These are phyloP conservation scores for Catamblyrhynchus diadema DNA, from an alignment of 2,797 vertebrate genomes.

Conservation along the genomic window DNA sequence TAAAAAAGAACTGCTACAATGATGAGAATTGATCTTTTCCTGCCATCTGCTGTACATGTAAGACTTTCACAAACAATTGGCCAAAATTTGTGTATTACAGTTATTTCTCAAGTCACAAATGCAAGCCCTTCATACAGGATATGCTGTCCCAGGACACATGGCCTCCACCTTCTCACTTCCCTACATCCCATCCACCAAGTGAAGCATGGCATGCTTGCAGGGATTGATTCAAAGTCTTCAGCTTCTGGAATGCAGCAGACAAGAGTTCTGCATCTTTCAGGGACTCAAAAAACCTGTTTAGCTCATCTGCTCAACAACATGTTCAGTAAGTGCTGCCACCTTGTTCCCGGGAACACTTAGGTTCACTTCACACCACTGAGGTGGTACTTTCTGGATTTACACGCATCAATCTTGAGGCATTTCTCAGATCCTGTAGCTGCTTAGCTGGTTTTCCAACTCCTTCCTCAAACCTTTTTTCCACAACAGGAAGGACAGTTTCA, in stretches of 20 bases:
- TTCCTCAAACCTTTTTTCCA: constrained; percentile 94
- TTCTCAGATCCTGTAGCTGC: constrained; percentile 94
- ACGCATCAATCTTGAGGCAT: constrained; percentile 83
- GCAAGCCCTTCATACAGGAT: background rate
- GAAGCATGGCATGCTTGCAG: background rate
- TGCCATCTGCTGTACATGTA: background rate
- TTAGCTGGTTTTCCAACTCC: constrained; percentile 96
- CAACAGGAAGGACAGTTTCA: constrained; percentile 93
- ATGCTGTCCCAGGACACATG: background rate
- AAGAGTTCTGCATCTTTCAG: background rate
- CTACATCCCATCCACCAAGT: background rate
- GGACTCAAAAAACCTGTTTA: background rate
- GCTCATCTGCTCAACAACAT: background rate
- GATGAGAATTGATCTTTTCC: background rate
- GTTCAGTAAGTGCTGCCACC: background rate
- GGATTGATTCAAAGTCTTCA: background rate
- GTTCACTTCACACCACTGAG: constrained; percentile 85
- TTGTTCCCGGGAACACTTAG: background rate
- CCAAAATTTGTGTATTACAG: background rate
- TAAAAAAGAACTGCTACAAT: background rate
- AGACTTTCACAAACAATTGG: background rate
- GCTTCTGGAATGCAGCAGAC: background rate
- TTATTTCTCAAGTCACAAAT: background rate
- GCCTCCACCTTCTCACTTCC: background rate
- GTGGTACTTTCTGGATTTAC: constrained; percentile 96